Conservation (phyloP, 2,113 vertebrate genomes). For the Onychostruthus taczanowskii region DNA sequence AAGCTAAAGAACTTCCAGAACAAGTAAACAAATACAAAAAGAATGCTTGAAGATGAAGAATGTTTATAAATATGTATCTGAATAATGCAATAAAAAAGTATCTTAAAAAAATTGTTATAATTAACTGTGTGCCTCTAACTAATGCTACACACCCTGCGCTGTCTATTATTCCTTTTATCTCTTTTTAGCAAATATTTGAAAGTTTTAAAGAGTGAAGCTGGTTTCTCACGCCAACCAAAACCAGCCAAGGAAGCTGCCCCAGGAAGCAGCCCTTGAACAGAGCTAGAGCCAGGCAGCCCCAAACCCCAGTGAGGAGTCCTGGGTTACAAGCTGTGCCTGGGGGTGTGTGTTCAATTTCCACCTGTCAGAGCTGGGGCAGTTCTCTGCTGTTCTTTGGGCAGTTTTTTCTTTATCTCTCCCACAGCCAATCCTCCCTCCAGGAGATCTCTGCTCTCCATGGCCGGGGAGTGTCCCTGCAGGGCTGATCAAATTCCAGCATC, state of each 20-base stretch:
- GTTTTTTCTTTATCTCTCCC: too few relatives aligned
- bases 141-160: neutral
- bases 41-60: neutral
- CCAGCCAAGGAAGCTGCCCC: neutral
- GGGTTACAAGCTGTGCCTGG: rapidly evolving
- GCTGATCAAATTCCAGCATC: too few relatives aligned
- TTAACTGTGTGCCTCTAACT: neutral
- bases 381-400: too few relatives aligned
- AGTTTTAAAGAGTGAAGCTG: neutral
- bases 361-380: too few relatives aligned
- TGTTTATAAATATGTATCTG: neutral
- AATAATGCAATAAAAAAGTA: neutral
- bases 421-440: too few relatives aligned
- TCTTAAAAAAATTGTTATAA: neutral
- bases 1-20: neutral
- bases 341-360: rapidly evolving
- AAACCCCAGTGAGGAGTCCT: neutral
- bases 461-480: too few relatives aligned
- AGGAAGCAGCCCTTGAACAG: neutral
- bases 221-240: neutral
- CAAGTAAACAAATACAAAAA: neutral
- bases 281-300: neutral
- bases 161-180: neutral
- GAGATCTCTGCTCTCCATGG: too few relatives aligned
- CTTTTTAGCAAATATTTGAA: neutral